Base-by-base conservation (phyloP, 2,888 invertebrate species). In the Eristalis tenax region DNA sequence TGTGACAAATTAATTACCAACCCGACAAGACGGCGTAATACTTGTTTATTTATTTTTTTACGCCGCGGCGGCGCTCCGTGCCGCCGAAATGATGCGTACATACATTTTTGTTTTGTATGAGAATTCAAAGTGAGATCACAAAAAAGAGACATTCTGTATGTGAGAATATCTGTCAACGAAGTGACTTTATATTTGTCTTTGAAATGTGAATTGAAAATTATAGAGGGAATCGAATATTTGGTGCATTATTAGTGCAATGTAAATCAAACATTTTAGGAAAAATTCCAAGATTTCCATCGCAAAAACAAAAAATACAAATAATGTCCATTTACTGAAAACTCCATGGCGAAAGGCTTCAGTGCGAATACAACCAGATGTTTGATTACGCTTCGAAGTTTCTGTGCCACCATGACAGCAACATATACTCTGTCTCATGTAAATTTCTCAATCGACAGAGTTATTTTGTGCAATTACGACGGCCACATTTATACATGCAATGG, bases 1-100 rank as follows among this genome's bases (percentile, higher is more conserved):
- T 83, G 86, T 87, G 83, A 87, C 78, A 87, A 83, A 87, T 87
- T 87, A 87, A 87, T 87, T 87, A 87, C 83, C 57, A 83, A 40
- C 69, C 26, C 68, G 71, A 79, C 65, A 77, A 74, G 79, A 69
- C 59, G 69, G 18, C 66, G 40, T 23, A 59, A 40, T 82, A 56
- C 65, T 73, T 83, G 86, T 87, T 86, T 87, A 68, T 87, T 83
- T 87, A 68, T 78, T 87, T 83, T 75, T 70, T 26, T 22, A 38
- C 10, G 4, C 10, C 32, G 5, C 6, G 32, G 6, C 32, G 50
- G 22, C 15, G 43, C 71, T 32, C 32, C 59, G 43, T 4, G 5
- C 50, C 18, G 50, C 18, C 8, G 18, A 50, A 8, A 32, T 63
- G 32, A 23, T 15, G 66, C 43, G 11, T 32, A 68, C n/a, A 61